Evolutionary conservation across 2,113 vertebrate species (phyloP).

Genomic region (Loxodonta africana): DNA sequence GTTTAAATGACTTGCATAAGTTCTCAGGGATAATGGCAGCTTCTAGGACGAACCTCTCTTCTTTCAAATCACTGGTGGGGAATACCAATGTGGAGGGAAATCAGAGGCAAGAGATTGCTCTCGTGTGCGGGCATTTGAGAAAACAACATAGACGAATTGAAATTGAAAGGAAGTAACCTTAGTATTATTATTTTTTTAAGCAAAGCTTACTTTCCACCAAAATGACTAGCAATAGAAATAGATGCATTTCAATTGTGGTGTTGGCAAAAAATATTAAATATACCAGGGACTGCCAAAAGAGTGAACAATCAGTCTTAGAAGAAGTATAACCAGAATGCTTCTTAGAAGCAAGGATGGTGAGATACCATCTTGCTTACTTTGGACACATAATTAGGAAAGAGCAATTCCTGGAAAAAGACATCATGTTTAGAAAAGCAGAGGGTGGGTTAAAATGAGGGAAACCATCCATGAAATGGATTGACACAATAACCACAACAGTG

Average conservation of each 20-base stretch:
- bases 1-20: not conserved
- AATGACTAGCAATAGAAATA: constrained; percentile 50
- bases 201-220: constrained; percentile 57
- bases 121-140: not conserved
- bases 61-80: not conserved
- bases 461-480: not conserved
- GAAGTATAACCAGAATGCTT: not conserved
- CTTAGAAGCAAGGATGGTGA: not conserved
- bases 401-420: not conserved
- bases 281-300: not conserved
- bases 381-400: not conserved
- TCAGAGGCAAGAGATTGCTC: not conserved
- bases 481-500: not conserved
- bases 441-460: not conserved
- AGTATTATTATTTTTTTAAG: not conserved
- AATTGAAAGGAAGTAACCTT: not conserved
- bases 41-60: not conserved
- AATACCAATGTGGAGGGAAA: not conserved
- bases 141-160: not conserved
- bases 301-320: not conserved
- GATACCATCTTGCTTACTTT: not conserved
- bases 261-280: not conserved
- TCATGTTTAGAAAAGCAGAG: not conserved
- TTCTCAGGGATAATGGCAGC: not conserved
- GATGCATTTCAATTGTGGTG: not conserved